Percentiles rank a stretch among this genome's conserved stretches.
Evolutionary conservation across 2,113 vertebrate genomes (phyloP).

Genomic region (Bostrychus sinensis): DNA sequence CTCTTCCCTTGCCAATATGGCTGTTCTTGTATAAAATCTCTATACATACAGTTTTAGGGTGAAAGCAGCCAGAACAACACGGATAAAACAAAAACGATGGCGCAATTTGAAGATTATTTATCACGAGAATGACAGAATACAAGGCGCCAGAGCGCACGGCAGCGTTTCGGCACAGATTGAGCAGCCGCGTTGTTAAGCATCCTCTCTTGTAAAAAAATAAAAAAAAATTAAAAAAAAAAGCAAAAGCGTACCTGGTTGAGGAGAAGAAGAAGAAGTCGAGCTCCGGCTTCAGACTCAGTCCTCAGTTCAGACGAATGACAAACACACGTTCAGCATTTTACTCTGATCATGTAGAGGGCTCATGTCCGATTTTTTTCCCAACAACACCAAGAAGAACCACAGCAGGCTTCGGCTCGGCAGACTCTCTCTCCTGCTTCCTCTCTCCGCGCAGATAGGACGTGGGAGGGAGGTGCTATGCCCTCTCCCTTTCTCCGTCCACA

Average conservation of each 20-base stretch:
- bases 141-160: background rate
- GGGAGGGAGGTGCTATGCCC: constrained; percentile 77
- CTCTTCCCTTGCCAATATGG: constrained; percentile 58
- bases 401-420: constrained; percentile 20
- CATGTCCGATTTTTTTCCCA: constrained; percentile 68
- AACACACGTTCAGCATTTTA: constrained; percentile 75
- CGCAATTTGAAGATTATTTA: background rate
- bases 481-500: constrained; percentile 53
- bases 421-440: constrained; percentile 47
- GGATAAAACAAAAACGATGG: background rate
- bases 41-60: constrained; percentile 4
- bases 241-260: constrained; percentile 67
- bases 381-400: constrained; percentile 42
- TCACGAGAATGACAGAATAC: background rate
- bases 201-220: background rate
- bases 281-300: constrained; percentile 68
- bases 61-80: background rate
- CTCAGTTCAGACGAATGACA: constrained; percentile 58
- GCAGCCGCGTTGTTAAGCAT: constrained; percentile 16
- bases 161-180: background rate
- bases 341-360: constrained; percentile 74
- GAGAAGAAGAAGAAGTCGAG: constrained; percentile 44
- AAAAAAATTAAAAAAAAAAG: background rate
- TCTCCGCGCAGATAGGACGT: constrained; percentile 64
- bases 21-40: constrained; percentile 40